Conservation (phyloP, 2,113 vertebrate genomes). For the Ibidorhyncha struthersii region DNA sequence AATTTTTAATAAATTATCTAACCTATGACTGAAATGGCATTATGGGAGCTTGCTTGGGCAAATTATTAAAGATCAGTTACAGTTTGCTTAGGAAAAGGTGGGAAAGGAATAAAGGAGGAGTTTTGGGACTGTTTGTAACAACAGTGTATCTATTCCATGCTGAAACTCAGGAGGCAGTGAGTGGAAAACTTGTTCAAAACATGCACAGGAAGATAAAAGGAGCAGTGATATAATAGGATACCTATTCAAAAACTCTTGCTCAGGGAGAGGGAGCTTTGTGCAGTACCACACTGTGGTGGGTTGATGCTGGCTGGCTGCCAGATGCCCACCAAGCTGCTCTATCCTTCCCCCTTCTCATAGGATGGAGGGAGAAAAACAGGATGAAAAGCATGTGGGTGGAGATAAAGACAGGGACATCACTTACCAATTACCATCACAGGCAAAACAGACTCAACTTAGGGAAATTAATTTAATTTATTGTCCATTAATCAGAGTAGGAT, state of each 20-base stretch:
- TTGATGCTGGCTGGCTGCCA: not conserved
- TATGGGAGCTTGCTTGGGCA: not conserved
- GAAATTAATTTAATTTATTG: not conserved
- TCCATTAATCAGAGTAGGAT: not conserved
- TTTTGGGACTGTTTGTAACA: not conserved
- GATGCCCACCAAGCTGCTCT: not conserved
- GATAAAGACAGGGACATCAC: not conserved
- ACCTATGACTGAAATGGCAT: not conserved
- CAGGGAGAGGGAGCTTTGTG: not conserved
- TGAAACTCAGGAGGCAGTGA: not conserved
- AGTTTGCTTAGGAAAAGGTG: not conserved
- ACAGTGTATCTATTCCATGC: not conserved
- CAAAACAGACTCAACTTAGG: not conserved
- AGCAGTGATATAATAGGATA: not conserved
- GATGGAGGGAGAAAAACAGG: not conserved
- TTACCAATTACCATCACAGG: not conserved
- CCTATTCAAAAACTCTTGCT: not conserved
- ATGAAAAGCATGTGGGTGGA: not conserved
- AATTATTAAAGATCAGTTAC: not conserved
- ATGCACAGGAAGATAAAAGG: not conserved
- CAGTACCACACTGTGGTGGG: not conserved
- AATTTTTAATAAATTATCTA: not conserved
- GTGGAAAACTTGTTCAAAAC: not conserved
- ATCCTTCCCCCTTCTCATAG: not conserved
- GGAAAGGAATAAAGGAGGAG: not conserved